phyloP scores from a whole-genome alignment of 2,797 vertebrate genomes.

The Phrynocephalus vlangalii region DNA sequence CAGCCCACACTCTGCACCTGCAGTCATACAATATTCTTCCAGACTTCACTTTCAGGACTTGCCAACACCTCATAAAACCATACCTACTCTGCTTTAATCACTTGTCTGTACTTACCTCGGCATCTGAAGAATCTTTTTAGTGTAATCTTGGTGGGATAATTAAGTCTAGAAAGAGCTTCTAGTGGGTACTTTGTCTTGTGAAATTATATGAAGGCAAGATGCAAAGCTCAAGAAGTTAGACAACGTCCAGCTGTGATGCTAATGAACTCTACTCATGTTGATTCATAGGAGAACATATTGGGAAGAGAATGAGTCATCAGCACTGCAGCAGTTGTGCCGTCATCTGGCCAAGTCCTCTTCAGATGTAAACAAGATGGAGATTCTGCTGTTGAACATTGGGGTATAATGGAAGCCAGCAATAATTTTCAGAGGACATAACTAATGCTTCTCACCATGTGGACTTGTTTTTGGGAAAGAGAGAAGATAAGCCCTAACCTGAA shows the following conservation, averaged over 20 bases:
- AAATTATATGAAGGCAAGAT: neutral
- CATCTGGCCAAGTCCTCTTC: conserved; percentile 11
- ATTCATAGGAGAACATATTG: conserved; percentile 2
- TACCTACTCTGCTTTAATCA: neutral
- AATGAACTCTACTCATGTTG: conserved; percentile 5
- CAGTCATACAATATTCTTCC: neutral
- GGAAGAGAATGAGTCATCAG: neutral
- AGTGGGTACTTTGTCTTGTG: neutral
- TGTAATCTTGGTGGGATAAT: neutral
- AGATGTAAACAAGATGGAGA: conserved; percentile 16
- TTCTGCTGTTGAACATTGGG: neutral
- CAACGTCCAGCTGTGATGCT: conserved; percentile 3
- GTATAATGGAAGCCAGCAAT: neutral
- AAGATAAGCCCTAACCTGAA: too few relatives aligned
- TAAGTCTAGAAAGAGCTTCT: conserved; percentile 4
- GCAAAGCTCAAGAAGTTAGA: neutral
- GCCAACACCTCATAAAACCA: neutral
- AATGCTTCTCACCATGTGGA: neutral
- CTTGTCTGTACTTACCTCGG: neutral
- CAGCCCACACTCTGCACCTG: too few relatives aligned
- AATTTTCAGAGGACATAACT: neutral
- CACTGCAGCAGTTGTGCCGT: neutral
- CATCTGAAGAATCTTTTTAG: neutral
- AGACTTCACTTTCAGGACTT: neutral
- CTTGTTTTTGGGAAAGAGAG: neutral